Evolutionary conservation across 2,888 invertebrate genomes (phyloP).

Genomic region (Mactromeris polynyma): DNA sequence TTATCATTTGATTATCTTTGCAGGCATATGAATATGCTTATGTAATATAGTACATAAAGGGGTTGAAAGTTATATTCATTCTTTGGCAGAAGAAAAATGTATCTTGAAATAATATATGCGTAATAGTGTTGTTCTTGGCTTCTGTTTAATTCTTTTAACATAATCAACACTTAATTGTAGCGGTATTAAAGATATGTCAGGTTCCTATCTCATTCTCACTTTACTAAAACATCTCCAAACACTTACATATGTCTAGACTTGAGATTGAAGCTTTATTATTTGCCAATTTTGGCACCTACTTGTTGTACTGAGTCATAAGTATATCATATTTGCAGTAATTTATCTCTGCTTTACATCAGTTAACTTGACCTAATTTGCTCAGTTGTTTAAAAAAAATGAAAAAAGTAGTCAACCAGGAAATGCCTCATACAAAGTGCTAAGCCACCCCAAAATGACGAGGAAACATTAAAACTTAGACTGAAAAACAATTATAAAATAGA

Average conservation of each 20-base stretch:
- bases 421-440: too few species aligned
- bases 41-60: not conserved
- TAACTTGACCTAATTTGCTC: not conserved
- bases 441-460: too few species aligned
- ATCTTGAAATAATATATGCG: not conserved
- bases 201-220: not conserved
- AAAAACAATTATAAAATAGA: too few species aligned
- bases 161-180: constrained; percentile 5
- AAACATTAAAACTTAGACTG: too few species aligned
- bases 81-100: not conserved
- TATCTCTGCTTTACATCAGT: not conserved
- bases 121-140: constrained; percentile 12
- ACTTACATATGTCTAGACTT: not conserved
- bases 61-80: not conserved
- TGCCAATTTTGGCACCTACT: not conserved
- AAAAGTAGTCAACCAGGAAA: too few species aligned
- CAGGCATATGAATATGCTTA: not conserved
- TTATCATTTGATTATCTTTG: not conserved
- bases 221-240: not conserved
- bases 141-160: constrained; percentile 4
- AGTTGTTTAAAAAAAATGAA: too few species aligned
- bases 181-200: constrained; percentile 3
- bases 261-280: not conserved
- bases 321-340: not conserved
- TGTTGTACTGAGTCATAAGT: not conserved